Base-by-base conservation (phyloP, 2,888 invertebrate species). In the Limnephilus rhombicus region DNA sequence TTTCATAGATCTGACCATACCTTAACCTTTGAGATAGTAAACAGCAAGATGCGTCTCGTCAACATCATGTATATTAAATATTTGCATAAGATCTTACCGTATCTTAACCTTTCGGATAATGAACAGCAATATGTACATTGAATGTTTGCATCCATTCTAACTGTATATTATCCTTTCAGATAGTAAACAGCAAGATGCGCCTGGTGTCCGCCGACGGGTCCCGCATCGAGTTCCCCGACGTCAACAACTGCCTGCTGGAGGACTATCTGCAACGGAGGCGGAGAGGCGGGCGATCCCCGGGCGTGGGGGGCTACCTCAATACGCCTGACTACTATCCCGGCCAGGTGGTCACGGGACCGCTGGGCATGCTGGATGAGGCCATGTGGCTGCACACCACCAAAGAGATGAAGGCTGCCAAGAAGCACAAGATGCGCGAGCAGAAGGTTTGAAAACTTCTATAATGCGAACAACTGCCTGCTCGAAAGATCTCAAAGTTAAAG, bases 381-480 rank as follows among this genome's bases (percentile, higher is more conserved):
- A 97, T 97, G 94, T 98, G 99, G 98, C 96, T 98, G 37, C 97
- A 97, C 92, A 97, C 98, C 94, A 97, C 98, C 12, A 98, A 98
- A 95, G 97, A 97, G 93, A 97, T 98, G 96, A 98, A 97, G 94
- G 95, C 96, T 24, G 96, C 96, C 80, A 96, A 96, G 94, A 97
- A 97, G 94, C 96, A 96, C 90, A 97, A 97, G 94, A 96, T 96
- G 95, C 95, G 96, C 93, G 96, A 96, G 94, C 96, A 96, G 94
- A 97, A 96, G 95, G 97, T 96, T 93, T 93, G 68, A 68, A n/a
- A 9, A 68, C 24, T 68, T 68, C 94, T 80, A 68, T 82, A 24
- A 68, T 68, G 24, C 9, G 7, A 68, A 68, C 24, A 68, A n/a
- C n/a, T 68, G 68, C 24, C 24, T 24, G 24, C 24, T n/a, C 24